phyloP scores from a whole-genome alignment of 2,888 invertebrate genomes.

The Archips crataeganus region DNA sequence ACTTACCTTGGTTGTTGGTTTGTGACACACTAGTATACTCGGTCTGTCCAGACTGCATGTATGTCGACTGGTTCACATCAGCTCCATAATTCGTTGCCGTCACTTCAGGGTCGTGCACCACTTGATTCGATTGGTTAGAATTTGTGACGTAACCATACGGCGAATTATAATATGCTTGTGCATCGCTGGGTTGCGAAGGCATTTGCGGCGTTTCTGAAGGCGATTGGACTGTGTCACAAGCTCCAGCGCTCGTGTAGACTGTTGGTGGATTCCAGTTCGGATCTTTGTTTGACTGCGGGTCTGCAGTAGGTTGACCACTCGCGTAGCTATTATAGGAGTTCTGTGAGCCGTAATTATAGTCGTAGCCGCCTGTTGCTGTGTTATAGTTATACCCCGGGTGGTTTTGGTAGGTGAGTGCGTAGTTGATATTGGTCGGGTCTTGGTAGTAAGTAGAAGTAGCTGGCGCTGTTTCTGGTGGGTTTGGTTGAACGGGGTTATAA shows the following conservation, averaged over 20 bases:
- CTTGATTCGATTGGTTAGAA: conserved; percentile 63
- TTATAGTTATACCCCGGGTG: conserved; percentile 88
- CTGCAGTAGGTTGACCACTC: conserved; percentile 53
- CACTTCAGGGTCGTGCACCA: conserved; percentile 54
- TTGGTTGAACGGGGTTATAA: conserved; percentile 54
- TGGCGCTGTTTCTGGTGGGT: conserved; percentile 47
- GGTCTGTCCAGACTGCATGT: conserved; percentile 72
- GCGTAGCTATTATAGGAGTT: conserved; percentile 63
- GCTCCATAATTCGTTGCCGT: conserved; percentile 68
- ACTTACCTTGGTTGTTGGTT: conserved; percentile 76
- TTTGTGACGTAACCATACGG: conserved; percentile 80
- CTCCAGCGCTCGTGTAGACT: conserved; percentile 81
- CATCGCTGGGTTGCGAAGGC: conserved; percentile 51
- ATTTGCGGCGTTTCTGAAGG: conserved; percentile 70
- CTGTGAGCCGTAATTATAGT: conserved; percentile 88
- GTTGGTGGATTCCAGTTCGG: conserved; percentile 64
- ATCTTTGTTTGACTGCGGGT: conserved; percentile 60
- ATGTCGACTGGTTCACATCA: conserved; percentile 71
- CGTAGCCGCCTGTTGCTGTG: conserved; percentile 82
- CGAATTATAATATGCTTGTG: conserved; percentile 75
- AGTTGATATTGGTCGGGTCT: conserved; percentile 57
- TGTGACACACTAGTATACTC: conserved; percentile 65
- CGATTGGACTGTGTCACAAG: conserved; percentile 77
- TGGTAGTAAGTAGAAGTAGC: conserved; percentile 54
- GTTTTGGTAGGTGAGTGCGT: conserved; percentile 72